Evolutionary conservation across 2,113 vertebrate genomes (phyloP), one percentile per base, ranked within the genome.

Genomic region (Trinectes maculatus): DNA sequence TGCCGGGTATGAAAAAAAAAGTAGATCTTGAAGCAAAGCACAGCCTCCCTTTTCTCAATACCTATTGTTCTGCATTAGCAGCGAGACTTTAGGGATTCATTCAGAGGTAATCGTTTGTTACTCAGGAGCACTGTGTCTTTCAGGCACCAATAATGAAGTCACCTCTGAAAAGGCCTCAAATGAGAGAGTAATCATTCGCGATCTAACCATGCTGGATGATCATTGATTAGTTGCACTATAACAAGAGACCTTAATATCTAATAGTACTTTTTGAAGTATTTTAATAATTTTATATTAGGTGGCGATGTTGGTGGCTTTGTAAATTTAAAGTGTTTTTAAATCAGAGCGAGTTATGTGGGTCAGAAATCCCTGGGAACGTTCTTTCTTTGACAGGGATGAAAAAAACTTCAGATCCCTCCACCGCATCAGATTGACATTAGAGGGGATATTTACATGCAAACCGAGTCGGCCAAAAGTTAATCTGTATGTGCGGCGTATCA

Each of bases 71-170:
- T 89, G 81, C 87, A 83, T 92, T 90, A 88, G 87, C 83, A 66
- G 77, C 36, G 31, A 86, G 91, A 89, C 89, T 91, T 91, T 55
- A 69, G 93, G 93, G 94, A 94, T 93, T 94, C 93, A 90, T 93
- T 95, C 89, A 88, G 87, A 83, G 90, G 88, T 93, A 93, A 95
- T 94, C 91, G 92, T 93, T 95, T 92, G 78, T 93, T 93, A 92
- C 89, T 77, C 85, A 93, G 91, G 92, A 89, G 85, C 87, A 90
- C 79, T 62, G 61, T 55, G 71, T 92, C 93, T 93, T 95, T 95
- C 91, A 95, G 89, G 85, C 81, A 52, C 71, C 59, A 78, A 78
- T 93, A 92, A 94, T 92, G 85, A 91, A 96, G 89, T 94, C 91
- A 92, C 93, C 92, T 95, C 90, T 93, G 93, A 93, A 93, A 92